These are phyloP conservation scores for Apodemia zela DNA, from an alignment of 2,888 invertebrate genomes.

Conservation along the genomic window DNA sequence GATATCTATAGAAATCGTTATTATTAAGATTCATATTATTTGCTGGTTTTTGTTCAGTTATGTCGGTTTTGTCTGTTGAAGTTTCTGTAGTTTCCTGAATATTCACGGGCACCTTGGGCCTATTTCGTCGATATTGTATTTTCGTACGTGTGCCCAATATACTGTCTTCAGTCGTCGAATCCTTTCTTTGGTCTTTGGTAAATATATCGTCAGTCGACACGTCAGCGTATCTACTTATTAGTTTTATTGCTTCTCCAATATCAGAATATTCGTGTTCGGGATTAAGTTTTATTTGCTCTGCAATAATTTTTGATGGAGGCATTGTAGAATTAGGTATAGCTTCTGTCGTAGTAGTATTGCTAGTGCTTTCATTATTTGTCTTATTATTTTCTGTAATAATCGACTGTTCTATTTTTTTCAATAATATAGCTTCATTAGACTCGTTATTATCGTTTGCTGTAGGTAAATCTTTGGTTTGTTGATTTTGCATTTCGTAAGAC, in stretches of 20 bases:
- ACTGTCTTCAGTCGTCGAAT: constrained; percentile 53
- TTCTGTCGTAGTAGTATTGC: constrained; percentile 30
- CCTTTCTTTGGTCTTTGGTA: constrained; percentile 60
- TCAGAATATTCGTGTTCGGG: constrained; percentile 73
- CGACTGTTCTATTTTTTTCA: constrained; percentile 17
- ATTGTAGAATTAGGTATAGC: constrained; percentile 32
- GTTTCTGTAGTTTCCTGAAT: constrained; percentile 36
- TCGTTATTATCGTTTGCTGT: constrained; percentile 30
- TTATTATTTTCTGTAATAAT: constrained; percentile 16
- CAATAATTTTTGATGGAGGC: constrained; percentile 48
- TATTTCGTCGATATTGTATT: constrained; percentile 65
- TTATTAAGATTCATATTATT: constrained; percentile 42
- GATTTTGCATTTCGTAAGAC: constrained; percentile 47
- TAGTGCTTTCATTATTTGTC: constrained; percentile 32
- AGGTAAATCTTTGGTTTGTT: constrained; percentile 38
- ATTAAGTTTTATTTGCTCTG: constrained; percentile 60
- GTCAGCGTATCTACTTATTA: constrained; percentile 73
- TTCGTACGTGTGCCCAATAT: constrained; percentile 70
- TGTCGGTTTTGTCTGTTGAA: constrained; percentile 35
- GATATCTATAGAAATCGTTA: constrained; percentile 60
- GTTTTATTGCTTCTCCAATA: constrained; percentile 72
- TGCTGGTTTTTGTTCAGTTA: constrained; percentile 32
- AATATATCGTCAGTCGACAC: constrained; percentile 73
- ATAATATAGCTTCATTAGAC: constrained; percentile 26
- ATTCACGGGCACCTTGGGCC: constrained; percentile 48